Evolutionary conservation across 2,113 vertebrate genomes (phyloP).

Genomic region (Protobothrops flavoviridis): DNA sequence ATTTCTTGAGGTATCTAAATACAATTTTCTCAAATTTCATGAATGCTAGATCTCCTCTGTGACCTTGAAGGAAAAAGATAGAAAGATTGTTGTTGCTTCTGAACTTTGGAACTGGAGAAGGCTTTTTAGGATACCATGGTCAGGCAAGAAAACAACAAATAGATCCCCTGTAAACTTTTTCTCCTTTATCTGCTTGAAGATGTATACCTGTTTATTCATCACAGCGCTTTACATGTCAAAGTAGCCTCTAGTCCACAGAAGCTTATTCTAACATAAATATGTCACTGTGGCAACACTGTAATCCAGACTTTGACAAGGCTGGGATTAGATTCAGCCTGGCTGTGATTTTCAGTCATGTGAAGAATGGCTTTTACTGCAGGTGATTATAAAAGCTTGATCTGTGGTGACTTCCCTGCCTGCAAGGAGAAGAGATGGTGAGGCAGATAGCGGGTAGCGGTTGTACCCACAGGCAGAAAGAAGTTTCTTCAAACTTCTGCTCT

Average conservation of each 20-base stretch:
- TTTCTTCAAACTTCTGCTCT: background rate
- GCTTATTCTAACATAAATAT: background rate
- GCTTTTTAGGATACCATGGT: background rate
- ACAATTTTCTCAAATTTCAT: background rate
- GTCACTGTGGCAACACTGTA: background rate
- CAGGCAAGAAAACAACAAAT: background rate
- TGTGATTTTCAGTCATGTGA: background rate
- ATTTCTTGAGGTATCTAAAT: background rate
- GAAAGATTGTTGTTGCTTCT: background rate
- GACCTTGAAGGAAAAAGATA: background rate
- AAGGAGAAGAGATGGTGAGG: background rate
- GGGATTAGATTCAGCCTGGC: background rate
- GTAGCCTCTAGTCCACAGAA: background rate
- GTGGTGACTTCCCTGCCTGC: background rate
- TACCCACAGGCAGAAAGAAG: background rate
- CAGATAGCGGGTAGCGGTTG: constrained; percentile 7
- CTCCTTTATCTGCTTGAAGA: background rate
- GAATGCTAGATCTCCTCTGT: background rate
- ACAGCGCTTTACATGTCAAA: background rate
- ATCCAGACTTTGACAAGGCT: background rate
- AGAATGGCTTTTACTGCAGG: background rate
- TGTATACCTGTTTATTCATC: background rate
- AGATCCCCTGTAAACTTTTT: background rate
- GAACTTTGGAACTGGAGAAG: background rate
- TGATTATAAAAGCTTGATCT: background rate